Conservation (phyloP, 2,797 vertebrate genomes). For the Karalla daura region DNA sequence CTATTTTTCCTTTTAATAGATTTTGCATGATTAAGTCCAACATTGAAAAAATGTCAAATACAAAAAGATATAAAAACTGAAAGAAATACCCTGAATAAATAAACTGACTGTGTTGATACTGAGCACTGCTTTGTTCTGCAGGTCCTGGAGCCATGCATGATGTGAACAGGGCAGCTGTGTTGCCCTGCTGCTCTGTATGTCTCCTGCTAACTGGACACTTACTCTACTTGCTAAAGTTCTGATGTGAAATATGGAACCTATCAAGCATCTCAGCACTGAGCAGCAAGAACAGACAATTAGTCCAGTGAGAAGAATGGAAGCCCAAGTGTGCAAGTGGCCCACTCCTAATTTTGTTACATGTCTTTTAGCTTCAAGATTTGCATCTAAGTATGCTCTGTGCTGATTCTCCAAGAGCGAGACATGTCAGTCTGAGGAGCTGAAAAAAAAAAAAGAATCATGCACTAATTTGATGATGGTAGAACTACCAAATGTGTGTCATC, state of each 20-base stretch:
- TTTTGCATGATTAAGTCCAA: no score
- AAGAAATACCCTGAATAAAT: neutral
- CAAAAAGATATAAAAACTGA: no score
- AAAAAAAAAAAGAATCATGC: constrained; percentile 67
- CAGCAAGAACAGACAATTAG: constrained; percentile 80
- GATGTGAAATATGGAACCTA: constrained; percentile 79
- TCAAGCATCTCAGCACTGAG: constrained; percentile 65
- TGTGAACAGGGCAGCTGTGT: constrained; percentile 86
- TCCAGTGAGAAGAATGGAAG: constrained; percentile 71
- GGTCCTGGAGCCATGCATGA: constrained; percentile 94
- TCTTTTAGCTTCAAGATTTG: constrained; percentile 63
- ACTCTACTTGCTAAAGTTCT: constrained; percentile 90
- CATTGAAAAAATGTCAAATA: no score
- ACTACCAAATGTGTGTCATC: constrained; percentile 77
- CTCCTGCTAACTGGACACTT: constrained; percentile 86
- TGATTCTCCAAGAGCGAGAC: constrained; percentile 58
- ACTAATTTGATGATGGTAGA: constrained; percentile 81
- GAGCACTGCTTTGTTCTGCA: constrained; percentile 56
- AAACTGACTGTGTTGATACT: neutral
- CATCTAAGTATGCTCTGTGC: constrained; percentile 71
- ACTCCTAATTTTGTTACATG: constrained; percentile 57
- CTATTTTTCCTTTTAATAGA: no score
- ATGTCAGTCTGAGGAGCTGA: constrained; percentile 33
- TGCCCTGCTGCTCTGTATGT: constrained; percentile 78
- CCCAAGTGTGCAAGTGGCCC: constrained; percentile 62